phyloP scores from a whole-genome alignment of 2,113 vertebrate species.

The Cynopterus brachyotis region DNA sequence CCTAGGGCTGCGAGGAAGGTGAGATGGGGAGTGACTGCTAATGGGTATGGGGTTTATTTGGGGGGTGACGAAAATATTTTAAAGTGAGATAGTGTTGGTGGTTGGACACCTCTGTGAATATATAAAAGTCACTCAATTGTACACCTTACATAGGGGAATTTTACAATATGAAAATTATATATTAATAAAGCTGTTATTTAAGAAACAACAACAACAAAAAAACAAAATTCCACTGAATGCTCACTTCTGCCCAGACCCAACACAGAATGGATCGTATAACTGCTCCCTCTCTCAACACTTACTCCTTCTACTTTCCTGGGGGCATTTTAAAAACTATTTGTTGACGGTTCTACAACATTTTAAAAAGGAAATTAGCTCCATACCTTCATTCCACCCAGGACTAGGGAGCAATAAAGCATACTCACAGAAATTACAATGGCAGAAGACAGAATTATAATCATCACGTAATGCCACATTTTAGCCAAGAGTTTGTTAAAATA shows the following conservation, averaged over 20 bases:
- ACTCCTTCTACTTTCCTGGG: neutral
- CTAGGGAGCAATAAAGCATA: slow-evolving; percentile 45
- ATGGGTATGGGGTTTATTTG: neutral
- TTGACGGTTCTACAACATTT: slow-evolving; percentile 8
- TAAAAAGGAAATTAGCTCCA: neutral
- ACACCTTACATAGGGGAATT: neutral
- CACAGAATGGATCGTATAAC: neutral
- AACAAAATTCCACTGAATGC: neutral
- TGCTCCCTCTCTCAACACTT: neutral
- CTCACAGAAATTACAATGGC: neutral
- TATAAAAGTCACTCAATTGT: neutral
- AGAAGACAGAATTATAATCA: slow-evolving; percentile 49
- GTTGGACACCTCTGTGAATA: neutral
- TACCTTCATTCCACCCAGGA: slow-evolving; percentile 27
- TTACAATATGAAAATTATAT: neutral
- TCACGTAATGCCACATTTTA: slow-evolving; percentile 38
- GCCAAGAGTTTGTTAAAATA: slow-evolving; percentile 50
- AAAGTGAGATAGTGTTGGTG: neutral
- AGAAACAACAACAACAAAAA: neutral
- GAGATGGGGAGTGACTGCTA: neutral
- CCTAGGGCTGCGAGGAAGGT: neutral
- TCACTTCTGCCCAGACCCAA: neutral
- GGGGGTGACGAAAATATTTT: neutral
- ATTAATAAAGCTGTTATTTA: neutral
- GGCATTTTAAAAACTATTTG: neutral